Percentiles rank a stretch among this genome's conserved stretches.
phyloP scores from a whole-genome alignment of 2,797 vertebrate species.

The Danionella dracula region DNA sequence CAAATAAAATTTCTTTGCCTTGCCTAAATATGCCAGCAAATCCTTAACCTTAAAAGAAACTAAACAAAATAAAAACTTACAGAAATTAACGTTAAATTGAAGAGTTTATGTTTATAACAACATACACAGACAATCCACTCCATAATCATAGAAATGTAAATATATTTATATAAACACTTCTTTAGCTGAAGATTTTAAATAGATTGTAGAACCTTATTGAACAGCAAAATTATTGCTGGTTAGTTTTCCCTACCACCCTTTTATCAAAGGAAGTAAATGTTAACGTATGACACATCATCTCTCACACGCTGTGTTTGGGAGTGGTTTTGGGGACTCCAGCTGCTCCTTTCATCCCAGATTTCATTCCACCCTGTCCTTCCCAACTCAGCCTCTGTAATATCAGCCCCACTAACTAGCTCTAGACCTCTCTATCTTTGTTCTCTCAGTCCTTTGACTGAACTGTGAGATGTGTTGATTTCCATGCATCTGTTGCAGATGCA shows the following conservation, averaged over 20 bases:
- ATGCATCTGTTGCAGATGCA: slow-evolving; percentile 11
- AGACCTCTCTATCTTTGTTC: slow-evolving; percentile 14
- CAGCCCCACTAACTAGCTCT: slow-evolving; percentile 5
- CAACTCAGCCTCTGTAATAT: slow-evolving; percentile 10
- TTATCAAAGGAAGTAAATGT: neutral
- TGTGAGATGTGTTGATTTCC: neutral
- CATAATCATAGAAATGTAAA: no score
- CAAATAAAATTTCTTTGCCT: no score
- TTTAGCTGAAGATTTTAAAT: no score
- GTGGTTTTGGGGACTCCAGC: slow-evolving; percentile 12
- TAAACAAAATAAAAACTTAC: no score
- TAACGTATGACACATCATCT: slow-evolving; percentile 1
- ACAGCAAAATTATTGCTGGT: no score
- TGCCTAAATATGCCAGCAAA: no score
- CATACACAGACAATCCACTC: no score
- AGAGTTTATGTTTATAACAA: no score
- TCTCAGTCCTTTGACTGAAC: neutral
- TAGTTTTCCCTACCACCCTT: neutral
- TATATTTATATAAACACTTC: no score
- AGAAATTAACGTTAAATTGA: no score
- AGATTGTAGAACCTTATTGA: no score
- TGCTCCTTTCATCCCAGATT: slow-evolving; percentile 28
- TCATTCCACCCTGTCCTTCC: slow-evolving; percentile 21
- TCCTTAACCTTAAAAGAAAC: no score
- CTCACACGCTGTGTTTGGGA: slow-evolving; percentile 19